These are phyloP conservation scores for Elymnias hypermnestra DNA, from an alignment of 1,140 invertebrate species.

Conservation along the genomic window DNA sequence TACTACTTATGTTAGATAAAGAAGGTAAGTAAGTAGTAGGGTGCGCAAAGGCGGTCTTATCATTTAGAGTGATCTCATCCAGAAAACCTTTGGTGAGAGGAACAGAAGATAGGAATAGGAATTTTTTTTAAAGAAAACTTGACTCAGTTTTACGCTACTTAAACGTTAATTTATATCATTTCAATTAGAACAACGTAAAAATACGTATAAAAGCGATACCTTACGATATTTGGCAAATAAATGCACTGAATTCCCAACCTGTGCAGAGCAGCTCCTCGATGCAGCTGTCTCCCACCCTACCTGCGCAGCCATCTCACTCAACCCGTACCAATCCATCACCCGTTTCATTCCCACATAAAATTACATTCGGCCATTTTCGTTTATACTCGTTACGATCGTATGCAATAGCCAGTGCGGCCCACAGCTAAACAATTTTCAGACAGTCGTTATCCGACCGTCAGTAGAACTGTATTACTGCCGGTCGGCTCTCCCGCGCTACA, in stretches of 20 bases:
- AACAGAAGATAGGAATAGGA: too few species aligned
- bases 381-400: constrained; percentile 61
- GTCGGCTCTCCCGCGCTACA: constrained; percentile 38
- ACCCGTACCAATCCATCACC: constrained; percentile 22
- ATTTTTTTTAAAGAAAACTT: too few species aligned
- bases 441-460: constrained; percentile 55
- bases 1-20: too few species aligned
- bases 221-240: constrained; percentile 34
- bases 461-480: constrained; percentile 45
- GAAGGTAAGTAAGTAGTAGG: too few species aligned
- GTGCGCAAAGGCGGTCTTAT: too few species aligned
- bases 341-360: constrained; percentile 54
- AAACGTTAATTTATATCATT: too few species aligned
- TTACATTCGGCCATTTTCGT: constrained; percentile 65
- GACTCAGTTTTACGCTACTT: too few species aligned
- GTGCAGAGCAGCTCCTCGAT: constrained; percentile 47
- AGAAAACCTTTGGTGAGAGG: too few species aligned
- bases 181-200: too few species aligned
- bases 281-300: constrained; percentile 59
- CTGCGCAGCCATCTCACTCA: constrained; percentile 41
- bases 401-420: constrained; percentile 61
- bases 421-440: constrained; percentile 53
- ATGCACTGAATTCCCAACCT: constrained; percentile 54
- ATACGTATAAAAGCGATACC: background rate
- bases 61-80: too few species aligned